Evolutionary conservation across 2,888 invertebrate species (phyloP), one percentile per base, ranked within the genome.

Genomic region (Cetonia aurata): DNA sequence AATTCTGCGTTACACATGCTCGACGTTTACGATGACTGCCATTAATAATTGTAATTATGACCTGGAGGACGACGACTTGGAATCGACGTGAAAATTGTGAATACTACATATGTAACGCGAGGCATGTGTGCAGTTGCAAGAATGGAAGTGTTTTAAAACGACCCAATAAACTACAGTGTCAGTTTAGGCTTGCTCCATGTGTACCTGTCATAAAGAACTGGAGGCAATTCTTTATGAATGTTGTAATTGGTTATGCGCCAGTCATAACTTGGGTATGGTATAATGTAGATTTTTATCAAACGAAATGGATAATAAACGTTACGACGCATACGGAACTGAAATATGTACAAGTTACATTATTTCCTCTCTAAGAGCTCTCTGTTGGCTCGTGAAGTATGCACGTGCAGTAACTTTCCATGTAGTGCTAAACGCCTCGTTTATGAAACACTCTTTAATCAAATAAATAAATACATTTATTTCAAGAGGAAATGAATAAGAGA

Each of bases 111-210:
- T 15, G 33, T 42, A 42, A 19, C 19, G 41, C 13, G 37, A 37
- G 37, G 19, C 42, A 57, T 57, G 42, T 44, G 42, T 42, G 57
- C 42, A 42, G 57, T 42, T 57, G 57, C 57, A 12, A 41, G 44
- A 57, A 57, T 57, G 57, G 57, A 57, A 57, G 57, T 57, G 57
- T 57, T 57, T 57, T 42, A 57, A 42, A 57, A 57, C 57, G 57
- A 19, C 57, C 57, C 25, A 57, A 57, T 57, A 57, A 57, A 57
- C 57, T 42, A 57, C 42, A 41, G 19, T 57, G 57, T 42, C 57
- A 57, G 57, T 42, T 42, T 57, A 42, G 19, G 42, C 17, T 41
- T 57, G 42, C 42, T 19, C n/a, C 57, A 42, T 57, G 42, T 57
- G 57, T 57, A 57, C 42, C 57, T 57, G 42, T 57, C 57, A 42